These are phyloP conservation scores for Emberiza fucata DNA, from an alignment of 2,113 vertebrate genomes.

Conservation along the genomic window DNA sequence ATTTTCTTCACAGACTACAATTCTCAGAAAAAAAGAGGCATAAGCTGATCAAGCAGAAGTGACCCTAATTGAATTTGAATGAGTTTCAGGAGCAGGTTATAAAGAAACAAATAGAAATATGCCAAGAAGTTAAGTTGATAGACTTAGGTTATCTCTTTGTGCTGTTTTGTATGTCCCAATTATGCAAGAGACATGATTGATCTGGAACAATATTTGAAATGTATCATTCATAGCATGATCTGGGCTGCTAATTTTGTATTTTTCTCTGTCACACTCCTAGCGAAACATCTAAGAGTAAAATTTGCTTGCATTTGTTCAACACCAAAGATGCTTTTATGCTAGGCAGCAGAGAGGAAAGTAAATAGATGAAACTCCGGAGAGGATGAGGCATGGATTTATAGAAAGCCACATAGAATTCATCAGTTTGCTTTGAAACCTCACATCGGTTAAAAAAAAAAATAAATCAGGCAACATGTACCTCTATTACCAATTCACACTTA, in stretches of 20 bases:
- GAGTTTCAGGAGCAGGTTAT: background rate
- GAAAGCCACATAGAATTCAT: background rate
- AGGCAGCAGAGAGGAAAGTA: background rate
- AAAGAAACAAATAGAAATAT: background rate
- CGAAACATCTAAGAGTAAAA: background rate
- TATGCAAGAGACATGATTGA: background rate
- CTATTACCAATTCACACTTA: background rate
- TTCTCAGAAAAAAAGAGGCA: background rate
- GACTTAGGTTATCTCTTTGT: background rate
- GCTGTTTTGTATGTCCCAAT: background rate
- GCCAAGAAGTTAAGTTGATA: background rate
- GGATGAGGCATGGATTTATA: background rate
- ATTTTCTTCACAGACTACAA: background rate
- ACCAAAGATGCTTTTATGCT: background rate
- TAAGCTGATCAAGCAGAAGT: background rate
- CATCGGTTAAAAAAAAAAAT: background rate
- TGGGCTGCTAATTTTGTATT: background rate
- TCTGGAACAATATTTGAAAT: background rate
- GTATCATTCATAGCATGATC: background rate
- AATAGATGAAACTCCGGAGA: background rate
- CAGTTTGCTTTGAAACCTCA: background rate
- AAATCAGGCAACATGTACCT: background rate
- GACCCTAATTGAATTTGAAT: background rate
- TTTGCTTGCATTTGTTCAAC: background rate
- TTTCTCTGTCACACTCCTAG: background rate